Conservation (phyloP, 2,113 vertebrate genomes). For the Bambusicola thoracicus region DNA sequence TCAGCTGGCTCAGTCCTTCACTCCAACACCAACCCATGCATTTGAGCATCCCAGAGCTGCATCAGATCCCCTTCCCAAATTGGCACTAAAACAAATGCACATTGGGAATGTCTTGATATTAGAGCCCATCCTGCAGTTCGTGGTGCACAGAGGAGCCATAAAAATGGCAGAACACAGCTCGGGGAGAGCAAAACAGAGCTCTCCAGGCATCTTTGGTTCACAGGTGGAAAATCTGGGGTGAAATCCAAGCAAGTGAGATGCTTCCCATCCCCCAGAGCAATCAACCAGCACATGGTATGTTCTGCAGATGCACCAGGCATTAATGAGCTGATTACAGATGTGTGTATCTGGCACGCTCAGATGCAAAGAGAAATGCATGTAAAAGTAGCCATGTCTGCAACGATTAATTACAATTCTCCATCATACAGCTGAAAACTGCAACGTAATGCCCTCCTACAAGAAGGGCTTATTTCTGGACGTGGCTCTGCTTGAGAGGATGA, state of each 20-base stretch:
- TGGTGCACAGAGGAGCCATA: rapidly evolving
- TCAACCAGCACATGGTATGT: neutral
- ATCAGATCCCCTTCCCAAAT: neutral
- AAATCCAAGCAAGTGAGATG: neutral
- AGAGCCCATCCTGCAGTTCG: neutral
- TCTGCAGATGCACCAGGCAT: neutral
- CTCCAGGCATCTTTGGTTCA: neutral
- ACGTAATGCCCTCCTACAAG: neutral
- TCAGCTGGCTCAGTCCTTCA: neutral
- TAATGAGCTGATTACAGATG: neutral
- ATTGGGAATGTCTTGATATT: neutral
- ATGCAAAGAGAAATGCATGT: neutral
- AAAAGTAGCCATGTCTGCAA: neutral
- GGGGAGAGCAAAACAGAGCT: neutral
- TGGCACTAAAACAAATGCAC: neutral
- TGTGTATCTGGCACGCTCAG: neutral
- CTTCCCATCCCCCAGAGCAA: neutral
- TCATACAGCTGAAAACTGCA: neutral
- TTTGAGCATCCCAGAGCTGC: neutral
- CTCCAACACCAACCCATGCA: neutral
- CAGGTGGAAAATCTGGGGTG: neutral
- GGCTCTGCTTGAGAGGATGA: neutral
- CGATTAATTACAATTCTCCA: neutral
- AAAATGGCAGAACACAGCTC: rapidly evolving
- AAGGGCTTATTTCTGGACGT: neutral